These are phyloP conservation scores for Pogona vitticeps DNA, from an alignment of 2,113 vertebrate species.

Conservation along the genomic window DNA sequence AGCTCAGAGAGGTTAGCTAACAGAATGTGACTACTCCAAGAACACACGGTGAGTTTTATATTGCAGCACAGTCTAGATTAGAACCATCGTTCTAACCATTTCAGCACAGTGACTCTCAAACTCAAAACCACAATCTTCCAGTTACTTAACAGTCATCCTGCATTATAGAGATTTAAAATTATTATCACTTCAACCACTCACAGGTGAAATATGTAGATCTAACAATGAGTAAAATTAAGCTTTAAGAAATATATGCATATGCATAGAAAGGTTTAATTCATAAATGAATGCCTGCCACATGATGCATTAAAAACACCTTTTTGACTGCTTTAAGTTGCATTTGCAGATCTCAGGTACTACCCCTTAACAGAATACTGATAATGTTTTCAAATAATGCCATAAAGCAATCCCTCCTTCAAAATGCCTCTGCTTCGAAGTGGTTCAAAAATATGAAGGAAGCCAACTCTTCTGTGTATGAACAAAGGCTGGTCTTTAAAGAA, in stretches of 20 bases:
- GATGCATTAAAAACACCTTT: neutral
- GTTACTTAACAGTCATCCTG: no score
- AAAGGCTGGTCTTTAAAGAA: neutral
- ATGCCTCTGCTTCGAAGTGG: no score
- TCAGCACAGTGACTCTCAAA: no score
- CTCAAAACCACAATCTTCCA: no score
- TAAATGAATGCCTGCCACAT: neutral
- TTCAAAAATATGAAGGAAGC: neutral
- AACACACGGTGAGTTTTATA: no score
- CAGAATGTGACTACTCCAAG: no score
- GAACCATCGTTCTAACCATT: no score
- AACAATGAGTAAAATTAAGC: slow-evolving; percentile 21
- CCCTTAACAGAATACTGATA: neutral
- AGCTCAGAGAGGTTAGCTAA: no score
- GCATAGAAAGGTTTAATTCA: slow-evolving; percentile 1
- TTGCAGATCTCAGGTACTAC: slow-evolving; percentile 3
- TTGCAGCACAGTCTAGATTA: no score
- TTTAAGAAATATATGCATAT: slow-evolving; percentile 52
- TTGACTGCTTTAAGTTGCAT: slow-evolving; percentile 25
- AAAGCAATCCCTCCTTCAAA: neutral
- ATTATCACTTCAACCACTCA: neutral
- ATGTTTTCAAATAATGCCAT: neutral
- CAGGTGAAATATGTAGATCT: neutral
- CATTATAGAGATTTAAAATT: neutral
- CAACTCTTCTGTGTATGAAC: neutral